These are phyloP conservation scores for Macrophya annulata DNA, from an alignment of 2,888 invertebrate species.

Conservation along the genomic window DNA sequence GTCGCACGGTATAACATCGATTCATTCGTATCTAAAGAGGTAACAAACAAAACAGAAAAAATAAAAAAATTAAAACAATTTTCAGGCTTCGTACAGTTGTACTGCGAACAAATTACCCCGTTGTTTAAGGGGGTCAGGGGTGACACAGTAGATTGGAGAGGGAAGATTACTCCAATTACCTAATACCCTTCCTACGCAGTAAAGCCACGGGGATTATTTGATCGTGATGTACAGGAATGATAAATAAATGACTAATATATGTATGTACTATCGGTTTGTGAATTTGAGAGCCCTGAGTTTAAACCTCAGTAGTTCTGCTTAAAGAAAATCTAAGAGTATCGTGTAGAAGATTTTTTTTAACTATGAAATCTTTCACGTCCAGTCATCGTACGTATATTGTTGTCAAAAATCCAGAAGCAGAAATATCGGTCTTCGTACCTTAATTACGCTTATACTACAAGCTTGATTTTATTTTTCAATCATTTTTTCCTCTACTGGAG, in stretches of 20 bases:
- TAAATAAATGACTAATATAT: background rate
- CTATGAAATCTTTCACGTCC: too few relatives aligned
- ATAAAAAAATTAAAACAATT: background rate
- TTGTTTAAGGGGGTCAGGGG: background rate
- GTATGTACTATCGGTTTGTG: too few relatives aligned
- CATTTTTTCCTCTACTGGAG: too few relatives aligned
- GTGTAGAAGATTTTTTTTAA: too few relatives aligned
- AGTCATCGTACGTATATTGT: too few relatives aligned
- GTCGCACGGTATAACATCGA: background rate
- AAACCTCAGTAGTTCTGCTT: too few relatives aligned
- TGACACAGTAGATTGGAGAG: background rate
- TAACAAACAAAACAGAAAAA: background rate
- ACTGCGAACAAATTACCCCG: constrained; percentile 2
- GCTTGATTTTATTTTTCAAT: too few relatives aligned
- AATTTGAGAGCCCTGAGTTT: too few relatives aligned
- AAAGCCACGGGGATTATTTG: background rate
- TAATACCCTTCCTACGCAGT: constrained; percentile 9
- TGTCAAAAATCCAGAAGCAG: too few relatives aligned
- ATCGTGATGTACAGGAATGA: constrained; percentile 11
- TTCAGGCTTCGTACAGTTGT: background rate
- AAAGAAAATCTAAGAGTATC: too few relatives aligned
- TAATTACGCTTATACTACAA: too few relatives aligned
- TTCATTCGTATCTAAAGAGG: background rate
- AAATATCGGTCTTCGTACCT: too few relatives aligned
- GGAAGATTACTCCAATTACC: constrained; percentile 45